A percentile compares a stretch with the other conserved stretches of the same genome.
Evolutionary conservation across 2,113 vertebrate species (phyloP).

Genomic region (Sinosuthora webbiana): DNA sequence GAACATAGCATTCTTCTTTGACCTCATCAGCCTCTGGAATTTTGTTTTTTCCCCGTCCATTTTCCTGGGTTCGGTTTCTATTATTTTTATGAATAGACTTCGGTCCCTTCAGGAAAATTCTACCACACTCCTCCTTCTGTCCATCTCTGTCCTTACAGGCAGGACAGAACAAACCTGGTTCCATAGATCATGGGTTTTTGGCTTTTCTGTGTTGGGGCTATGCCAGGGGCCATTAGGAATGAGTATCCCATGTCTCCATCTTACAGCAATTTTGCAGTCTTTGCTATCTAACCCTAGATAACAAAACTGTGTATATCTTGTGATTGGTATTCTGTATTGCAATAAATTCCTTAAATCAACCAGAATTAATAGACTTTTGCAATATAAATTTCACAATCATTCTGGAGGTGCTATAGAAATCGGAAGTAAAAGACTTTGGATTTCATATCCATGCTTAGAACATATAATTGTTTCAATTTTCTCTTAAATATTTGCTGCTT

Average conservation of each 20-base stretch:
- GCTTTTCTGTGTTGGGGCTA: neutral
- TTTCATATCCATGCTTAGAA: neutral
- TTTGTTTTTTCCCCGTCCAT: accelerated
- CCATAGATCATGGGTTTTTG: neutral
- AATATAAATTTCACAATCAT: neutral
- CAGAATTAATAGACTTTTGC: neutral
- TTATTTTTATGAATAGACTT: neutral
- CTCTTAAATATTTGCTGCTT: neutral
- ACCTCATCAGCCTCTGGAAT: neutral
- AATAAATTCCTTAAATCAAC: neutral
- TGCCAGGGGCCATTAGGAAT: neutral
- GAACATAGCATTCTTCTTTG: neutral
- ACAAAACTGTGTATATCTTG: neutral
- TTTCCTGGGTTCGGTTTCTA: neutral
- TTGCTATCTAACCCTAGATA: neutral
- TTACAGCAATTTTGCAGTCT: neutral
- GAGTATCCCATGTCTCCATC: neutral
- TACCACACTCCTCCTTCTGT: neutral
- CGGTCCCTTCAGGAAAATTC: neutral
- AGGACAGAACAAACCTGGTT: neutral
- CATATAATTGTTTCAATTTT: neutral
- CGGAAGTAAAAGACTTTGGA: neutral
- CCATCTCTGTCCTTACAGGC: neutral
- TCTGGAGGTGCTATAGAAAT: neutral
- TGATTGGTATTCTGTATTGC: neutral